phyloP scores from a whole-genome alignment of 2,888 invertebrate genomes.

The Epirrhoe alternata region DNA sequence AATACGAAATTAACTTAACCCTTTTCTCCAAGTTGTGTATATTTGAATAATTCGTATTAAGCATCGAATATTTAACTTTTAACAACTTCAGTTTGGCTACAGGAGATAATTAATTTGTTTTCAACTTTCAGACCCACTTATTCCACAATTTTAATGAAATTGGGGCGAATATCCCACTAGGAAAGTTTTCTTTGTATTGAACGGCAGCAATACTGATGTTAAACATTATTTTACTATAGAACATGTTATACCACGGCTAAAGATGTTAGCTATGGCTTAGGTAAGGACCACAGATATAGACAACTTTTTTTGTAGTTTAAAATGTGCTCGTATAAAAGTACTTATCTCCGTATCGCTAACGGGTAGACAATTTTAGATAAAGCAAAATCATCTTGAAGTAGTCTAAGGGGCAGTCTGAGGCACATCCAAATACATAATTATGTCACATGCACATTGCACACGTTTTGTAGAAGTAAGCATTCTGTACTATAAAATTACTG shows the following conservation, averaged over 20 bases:
- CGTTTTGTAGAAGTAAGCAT: too few relatives aligned
- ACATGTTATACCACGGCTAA: background rate
- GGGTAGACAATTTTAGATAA: too few relatives aligned
- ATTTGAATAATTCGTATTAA: conserved; percentile 56
- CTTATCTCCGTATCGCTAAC: too few relatives aligned
- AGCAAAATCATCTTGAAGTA: too few relatives aligned
- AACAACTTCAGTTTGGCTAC: conserved; percentile 49
- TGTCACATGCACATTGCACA: too few relatives aligned
- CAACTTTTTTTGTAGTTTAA: too few relatives aligned
- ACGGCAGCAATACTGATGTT: background rate
- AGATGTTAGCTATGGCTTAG: too few relatives aligned
- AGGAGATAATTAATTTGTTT: conserved; percentile 50
- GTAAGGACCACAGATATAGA: too few relatives aligned
- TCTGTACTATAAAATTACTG: background rate
- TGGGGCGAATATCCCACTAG: conserved; percentile 19
- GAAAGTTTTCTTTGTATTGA: conserved; percentile 26
- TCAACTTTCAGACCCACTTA: conserved; percentile 37
- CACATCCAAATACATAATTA: too few relatives aligned
- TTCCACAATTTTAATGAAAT: conserved; percentile 36
- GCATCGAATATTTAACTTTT: conserved; percentile 52
- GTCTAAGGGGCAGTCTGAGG: too few relatives aligned
- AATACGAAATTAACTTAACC: conserved; percentile 52
- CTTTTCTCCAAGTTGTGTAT: conserved; percentile 51
- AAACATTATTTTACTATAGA: background rate
- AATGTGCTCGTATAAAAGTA: too few relatives aligned